A percentile compares a stretch with the other conserved stretches of the same genome.
Evolutionary conservation across 2,113 vertebrate species (phyloP).

Genomic region (Apistogramma diplotaenia): DNA sequence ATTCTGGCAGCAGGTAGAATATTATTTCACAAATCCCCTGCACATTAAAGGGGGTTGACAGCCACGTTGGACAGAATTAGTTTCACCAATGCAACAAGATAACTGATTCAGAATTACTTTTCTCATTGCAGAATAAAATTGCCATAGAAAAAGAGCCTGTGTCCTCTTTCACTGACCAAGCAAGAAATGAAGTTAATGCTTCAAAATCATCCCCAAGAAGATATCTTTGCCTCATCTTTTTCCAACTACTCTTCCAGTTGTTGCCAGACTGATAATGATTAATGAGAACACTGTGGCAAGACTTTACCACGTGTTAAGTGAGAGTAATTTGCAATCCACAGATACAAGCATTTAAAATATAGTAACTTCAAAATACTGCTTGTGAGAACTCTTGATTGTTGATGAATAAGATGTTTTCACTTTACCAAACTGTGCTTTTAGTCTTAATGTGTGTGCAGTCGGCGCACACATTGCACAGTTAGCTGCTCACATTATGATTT

Average conservation of each 20-base stretch:
- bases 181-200: constrained; percentile 43
- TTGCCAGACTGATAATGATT: constrained; percentile 27
- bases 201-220: constrained; percentile 19
- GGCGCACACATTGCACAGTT: neutral
- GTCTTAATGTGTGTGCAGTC: constrained; percentile 7
- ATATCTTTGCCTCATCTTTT: constrained; percentile 5
- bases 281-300: constrained; percentile 20
- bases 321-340: constrained; percentile 17
- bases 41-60: neutral
- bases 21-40: neutral
- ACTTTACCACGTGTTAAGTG: constrained; percentile 7
- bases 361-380: neutral
- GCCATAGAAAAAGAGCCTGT: neutral
- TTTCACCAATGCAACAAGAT: constrained; percentile 6
- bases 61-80: neutral
- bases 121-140: constrained; percentile 6
- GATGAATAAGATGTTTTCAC: neutral
- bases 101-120: neutral
- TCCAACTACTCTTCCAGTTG: neutral
- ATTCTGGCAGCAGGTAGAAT: neutral
- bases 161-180: constrained; percentile 37
- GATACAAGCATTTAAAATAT: neutral
- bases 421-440: neutral
- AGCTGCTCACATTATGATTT: constrained; percentile 37
- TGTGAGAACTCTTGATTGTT: neutral